phyloP scores from a whole-genome alignment of 1,140 invertebrate species.

The Tetraneura akinire region DNA sequence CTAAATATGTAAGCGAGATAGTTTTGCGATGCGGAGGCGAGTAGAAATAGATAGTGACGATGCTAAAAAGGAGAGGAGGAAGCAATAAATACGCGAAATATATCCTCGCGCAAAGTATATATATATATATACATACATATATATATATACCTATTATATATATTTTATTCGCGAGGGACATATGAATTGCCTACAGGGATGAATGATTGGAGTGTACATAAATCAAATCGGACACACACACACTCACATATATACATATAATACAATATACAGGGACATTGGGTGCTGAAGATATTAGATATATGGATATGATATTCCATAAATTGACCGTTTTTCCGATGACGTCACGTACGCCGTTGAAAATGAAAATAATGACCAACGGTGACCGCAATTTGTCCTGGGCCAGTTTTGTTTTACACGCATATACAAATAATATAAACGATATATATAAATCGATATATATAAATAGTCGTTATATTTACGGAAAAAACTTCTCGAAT shows the following conservation, averaged over 20 bases:
- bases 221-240: constrained; percentile 41
- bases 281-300: constrained; percentile 39
- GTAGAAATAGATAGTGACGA: too few relatives aligned
- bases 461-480: too few relatives aligned
- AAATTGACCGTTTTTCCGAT: constrained; percentile 50
- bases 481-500: not conserved
- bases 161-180: constrained; percentile 48
- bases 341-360: constrained; percentile 34
- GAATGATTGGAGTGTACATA: constrained; percentile 15
- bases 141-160: too few relatives aligned
- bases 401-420: constrained; percentile 33
- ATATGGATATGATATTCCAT: constrained; percentile 46
- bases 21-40: too few relatives aligned
- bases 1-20: too few relatives aligned
- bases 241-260: too few relatives aligned
- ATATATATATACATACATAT: too few relatives aligned
- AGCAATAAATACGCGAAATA: constrained; percentile 46
- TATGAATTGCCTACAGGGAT: constrained; percentile 24
- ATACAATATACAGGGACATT: constrained; percentile 37
- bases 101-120: constrained; percentile 38
- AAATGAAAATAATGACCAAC: constrained; percentile 46
- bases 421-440: constrained; percentile 21
- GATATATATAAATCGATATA: too few relatives aligned
- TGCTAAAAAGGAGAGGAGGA: not conserved
- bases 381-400: constrained; percentile 50